Evolutionary conservation across 2,888 invertebrate species (phyloP), one percentile per base, ranked within the genome.

Genomic region (Andrena trimmerana): DNA sequence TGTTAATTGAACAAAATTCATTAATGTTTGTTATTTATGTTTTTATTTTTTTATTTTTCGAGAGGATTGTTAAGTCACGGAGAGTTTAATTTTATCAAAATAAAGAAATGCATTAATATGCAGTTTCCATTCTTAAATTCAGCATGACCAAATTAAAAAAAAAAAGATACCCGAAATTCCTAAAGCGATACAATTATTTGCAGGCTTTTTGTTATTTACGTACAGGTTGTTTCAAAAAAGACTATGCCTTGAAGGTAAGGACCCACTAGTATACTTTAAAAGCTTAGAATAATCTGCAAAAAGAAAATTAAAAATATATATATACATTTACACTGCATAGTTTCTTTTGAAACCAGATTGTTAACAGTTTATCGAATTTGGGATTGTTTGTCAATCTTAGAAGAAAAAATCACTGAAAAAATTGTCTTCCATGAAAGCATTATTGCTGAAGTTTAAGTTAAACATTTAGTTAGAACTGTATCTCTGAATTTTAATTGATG

Each of bases 201-300:
- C 65, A 77, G 69, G 65, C 27, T 42, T 70, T 77, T 77, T 77
- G 42, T 77, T 77, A 50, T 77, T 70, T 76, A 79, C 63, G 54
- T 69, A 77, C 70, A 80, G 77, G 71, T 71, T 71, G 78, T 80
- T 71, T 80, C 52, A 48, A 71, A 80, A 80, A 54, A 77, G 59
- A 78, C 71, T 67, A 66, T 77, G 66, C 52, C 65, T 16, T 5
- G 70, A 79, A 79, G 79, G 79, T 79, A 79, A 79, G 77, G 20
- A 77, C 36, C n/a, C 69, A n/a, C 29, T 27, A 57, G 7, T 57
- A 68, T 66, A 66, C 10, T 70, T 70, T 31, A 50, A 71, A 20
- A 71, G 42, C 62, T 62, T 24, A 27, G 13, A 33, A 24, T 68
- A 67, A 52, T 52, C 52, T 50, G 13, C 24, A 27, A 48, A 29